These are phyloP conservation scores for Melospiza melodia DNA, from an alignment of 2,113 vertebrate species.

Conservation along the genomic window DNA sequence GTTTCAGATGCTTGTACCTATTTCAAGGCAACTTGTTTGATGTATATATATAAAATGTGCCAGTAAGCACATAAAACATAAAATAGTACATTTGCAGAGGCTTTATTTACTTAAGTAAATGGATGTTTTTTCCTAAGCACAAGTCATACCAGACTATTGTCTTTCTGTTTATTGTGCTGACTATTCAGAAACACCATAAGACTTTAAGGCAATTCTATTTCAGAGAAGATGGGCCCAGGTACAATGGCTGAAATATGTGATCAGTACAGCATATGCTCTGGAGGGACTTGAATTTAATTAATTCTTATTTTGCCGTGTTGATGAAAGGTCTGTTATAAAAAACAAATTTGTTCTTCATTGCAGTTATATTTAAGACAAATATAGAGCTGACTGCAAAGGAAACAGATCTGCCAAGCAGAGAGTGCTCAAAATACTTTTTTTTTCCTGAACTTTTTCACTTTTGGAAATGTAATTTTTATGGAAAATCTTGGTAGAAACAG, in stretches of 20 bases:
- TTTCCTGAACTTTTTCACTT: background rate
- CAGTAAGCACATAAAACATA: background rate
- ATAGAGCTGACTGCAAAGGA: background rate
- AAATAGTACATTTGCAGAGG: background rate
- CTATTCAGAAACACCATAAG: background rate
- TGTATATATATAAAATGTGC: background rate
- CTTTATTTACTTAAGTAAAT: background rate
- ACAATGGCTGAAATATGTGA: background rate
- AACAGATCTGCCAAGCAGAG: background rate
- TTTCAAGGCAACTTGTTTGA: background rate
- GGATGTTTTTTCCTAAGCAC: background rate
- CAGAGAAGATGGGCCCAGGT: background rate
- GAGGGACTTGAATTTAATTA: background rate
- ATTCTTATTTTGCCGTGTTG: background rate
- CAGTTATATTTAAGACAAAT: background rate
- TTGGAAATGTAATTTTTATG: background rate
- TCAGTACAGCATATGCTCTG: background rate
- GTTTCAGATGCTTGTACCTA: background rate
- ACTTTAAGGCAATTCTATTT: background rate
- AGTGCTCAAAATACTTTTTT: background rate
- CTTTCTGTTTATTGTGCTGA: background rate
- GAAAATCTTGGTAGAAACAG: background rate
- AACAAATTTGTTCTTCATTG: background rate
- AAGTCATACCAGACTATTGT: background rate
- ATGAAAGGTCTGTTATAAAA: background rate